phyloP scores from a whole-genome alignment of 2,888 invertebrate genomes.

The Eumacrocentrus americanus region DNA sequence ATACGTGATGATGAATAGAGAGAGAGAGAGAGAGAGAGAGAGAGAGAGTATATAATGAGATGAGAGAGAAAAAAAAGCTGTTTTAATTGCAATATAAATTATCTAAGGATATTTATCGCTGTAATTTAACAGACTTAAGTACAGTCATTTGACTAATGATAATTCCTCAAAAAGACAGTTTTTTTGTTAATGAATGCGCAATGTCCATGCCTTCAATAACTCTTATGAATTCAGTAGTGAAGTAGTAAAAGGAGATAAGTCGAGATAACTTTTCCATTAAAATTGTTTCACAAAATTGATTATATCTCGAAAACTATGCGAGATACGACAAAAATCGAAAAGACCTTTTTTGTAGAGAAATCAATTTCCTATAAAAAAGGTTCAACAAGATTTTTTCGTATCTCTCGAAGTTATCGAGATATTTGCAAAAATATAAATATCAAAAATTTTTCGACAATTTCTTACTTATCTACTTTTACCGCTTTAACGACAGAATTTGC shows the following conservation, averaged over 20 bases:
- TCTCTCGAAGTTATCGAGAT: neutral
- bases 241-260: no score
- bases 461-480: no score
- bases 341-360: neutral
- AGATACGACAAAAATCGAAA: neutral
- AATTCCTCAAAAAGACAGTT: no score
- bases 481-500: no score
- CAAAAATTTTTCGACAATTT: slow-evolving; percentile 35
- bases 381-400: neutral
- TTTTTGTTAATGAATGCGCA: no score
- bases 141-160: no score
- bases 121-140: no score
- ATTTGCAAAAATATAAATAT: no score
- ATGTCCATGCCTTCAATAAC: no score
- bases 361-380: neutral
- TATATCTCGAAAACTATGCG: neutral
- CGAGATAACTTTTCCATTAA: neutral
- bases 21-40: neutral
- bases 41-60: neutral
- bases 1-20: neutral
- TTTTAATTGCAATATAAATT: no score
- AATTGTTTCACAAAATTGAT: neutral
- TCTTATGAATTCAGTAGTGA: no score
- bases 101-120: no score
- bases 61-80: neutral